phyloP scores from a whole-genome alignment of 2,888 invertebrate species.

The Willowsia nigromaculata region DNA sequence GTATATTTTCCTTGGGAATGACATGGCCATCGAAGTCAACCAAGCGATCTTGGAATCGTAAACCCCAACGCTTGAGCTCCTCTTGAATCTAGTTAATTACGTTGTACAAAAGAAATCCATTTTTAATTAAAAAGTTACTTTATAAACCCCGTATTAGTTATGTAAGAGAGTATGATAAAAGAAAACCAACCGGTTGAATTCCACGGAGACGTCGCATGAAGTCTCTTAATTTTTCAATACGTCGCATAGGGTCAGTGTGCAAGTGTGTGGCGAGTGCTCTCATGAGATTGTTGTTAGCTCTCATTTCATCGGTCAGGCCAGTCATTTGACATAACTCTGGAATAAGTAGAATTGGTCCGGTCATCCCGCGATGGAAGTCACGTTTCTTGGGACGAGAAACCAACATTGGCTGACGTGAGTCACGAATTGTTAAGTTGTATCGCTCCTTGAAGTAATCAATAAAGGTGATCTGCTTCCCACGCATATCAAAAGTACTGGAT shows the following conservation, averaged over 20 bases:
- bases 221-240: constrained; percentile 86
- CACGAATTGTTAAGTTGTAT: constrained; percentile 52
- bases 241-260: constrained; percentile 88
- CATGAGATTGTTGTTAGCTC: constrained; percentile 91
- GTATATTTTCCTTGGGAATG: constrained; percentile 59
- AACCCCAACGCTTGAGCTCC: constrained; percentile 67
- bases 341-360: constrained; percentile 83
- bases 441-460: constrained; percentile 77
- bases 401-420: constrained; percentile 72
- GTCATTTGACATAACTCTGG: constrained; percentile 95
- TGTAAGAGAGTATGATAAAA: too few species aligned
- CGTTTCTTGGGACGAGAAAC: constrained; percentile 75
- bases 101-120: too few species aligned
- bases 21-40: constrained; percentile 61
- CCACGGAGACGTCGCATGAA: constrained; percentile 80
- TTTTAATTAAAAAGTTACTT: too few species aligned
- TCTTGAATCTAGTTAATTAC: constrained; percentile 58
- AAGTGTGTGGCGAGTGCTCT: constrained; percentile 90
- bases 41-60: constrained; percentile 52
- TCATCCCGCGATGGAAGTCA: constrained; percentile 76
- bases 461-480: not conserved
- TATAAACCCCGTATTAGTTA: too few species aligned
- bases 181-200: constrained; percentile 67
- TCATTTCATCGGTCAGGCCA: constrained; percentile 91
- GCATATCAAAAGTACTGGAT: constrained; percentile 26